Percentiles rank a stretch among this genome's conserved stretches.
Conservation (phyloP, 2,888 invertebrate species). For the Elegia similella region DNA sequence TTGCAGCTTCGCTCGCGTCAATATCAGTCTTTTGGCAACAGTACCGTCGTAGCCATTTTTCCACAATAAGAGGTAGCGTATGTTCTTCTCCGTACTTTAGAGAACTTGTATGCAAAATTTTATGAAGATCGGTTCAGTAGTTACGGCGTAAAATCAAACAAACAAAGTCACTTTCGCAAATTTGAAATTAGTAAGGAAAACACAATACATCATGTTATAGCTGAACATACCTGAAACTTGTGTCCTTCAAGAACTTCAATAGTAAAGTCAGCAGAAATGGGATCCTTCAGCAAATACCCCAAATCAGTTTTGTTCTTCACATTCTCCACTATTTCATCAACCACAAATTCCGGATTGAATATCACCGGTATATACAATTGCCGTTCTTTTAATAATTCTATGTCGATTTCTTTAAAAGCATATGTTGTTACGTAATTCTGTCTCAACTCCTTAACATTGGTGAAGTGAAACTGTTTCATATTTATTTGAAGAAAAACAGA, state of each 20-base stretch:
- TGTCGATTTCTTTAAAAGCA: conserved; percentile 53
- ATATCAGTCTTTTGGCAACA: too few relatives aligned
- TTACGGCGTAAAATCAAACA: too few relatives aligned
- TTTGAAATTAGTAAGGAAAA: too few relatives aligned
- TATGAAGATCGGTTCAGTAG: too few relatives aligned
- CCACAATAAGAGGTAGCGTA: too few relatives aligned
- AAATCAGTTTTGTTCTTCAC: conserved; percentile 55
- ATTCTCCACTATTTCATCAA: conserved; percentile 37
- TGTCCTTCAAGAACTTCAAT: conserved; percentile 64
- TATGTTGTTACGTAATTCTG: conserved; percentile 57
- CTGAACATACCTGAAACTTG: conserved; percentile 40
- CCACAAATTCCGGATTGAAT: conserved; percentile 35
- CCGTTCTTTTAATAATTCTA: conserved; percentile 53
- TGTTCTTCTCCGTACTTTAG: too few relatives aligned
- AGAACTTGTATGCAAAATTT: too few relatives aligned
- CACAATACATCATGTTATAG: background rate
- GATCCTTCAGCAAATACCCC: conserved; percentile 51
- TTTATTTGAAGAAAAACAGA: conserved; percentile 43
- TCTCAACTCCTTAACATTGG: conserved; percentile 24
- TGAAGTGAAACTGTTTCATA: conserved; percentile 36
- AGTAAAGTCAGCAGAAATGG: conserved; percentile 62
- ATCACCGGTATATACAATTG: conserved; percentile 54
- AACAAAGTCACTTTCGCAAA: too few relatives aligned
- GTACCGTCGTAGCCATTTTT: too few relatives aligned
- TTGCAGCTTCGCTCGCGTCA: too few relatives aligned